Conservation (phyloP, 2,888 invertebrate genomes). For the Chironomus tentans region DNA sequence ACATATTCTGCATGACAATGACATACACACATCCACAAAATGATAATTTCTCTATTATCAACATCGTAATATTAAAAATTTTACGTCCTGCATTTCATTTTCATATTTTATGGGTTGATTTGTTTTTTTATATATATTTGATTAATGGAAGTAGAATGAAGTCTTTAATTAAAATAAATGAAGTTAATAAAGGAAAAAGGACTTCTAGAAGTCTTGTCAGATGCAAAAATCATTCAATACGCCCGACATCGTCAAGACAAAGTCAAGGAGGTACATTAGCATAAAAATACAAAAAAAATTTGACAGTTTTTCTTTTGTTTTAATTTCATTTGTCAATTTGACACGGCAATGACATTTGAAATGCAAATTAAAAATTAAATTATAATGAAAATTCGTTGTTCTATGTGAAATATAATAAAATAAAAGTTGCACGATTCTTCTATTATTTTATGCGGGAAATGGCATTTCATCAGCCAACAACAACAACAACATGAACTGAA, state of each 20-base stretch:
- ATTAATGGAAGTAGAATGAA: too few species aligned
- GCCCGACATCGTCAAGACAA: too few species aligned
- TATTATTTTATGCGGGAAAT: not conserved
- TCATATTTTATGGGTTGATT: too few species aligned
- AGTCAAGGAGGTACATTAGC: not conserved
- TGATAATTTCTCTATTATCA: too few species aligned
- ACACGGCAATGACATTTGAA: conserved; percentile 26
- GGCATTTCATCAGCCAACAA: not conserved
- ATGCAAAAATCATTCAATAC: not conserved
- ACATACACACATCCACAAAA: not conserved
- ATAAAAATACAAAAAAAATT: conserved; percentile 9
- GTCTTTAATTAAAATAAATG: too few species aligned
- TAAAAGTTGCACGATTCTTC: not conserved
- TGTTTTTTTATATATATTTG: too few species aligned
- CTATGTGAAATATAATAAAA: not conserved
- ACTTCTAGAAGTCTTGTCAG: not conserved
- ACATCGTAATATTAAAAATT: too few species aligned
- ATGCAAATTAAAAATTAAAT: conserved; percentile 26
- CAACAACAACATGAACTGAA: not conserved
- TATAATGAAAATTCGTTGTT: conserved; percentile 21
- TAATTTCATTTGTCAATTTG: conserved; percentile 27
- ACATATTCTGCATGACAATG: conserved; percentile 21
- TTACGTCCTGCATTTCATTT: too few species aligned
- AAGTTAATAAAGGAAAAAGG: too few species aligned
- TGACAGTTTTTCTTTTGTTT: conserved; percentile 27